These are phyloP conservation scores for Callyntrura guangdongensis DNA, from an alignment of 2,888 invertebrate genomes.

Conservation along the genomic window DNA sequence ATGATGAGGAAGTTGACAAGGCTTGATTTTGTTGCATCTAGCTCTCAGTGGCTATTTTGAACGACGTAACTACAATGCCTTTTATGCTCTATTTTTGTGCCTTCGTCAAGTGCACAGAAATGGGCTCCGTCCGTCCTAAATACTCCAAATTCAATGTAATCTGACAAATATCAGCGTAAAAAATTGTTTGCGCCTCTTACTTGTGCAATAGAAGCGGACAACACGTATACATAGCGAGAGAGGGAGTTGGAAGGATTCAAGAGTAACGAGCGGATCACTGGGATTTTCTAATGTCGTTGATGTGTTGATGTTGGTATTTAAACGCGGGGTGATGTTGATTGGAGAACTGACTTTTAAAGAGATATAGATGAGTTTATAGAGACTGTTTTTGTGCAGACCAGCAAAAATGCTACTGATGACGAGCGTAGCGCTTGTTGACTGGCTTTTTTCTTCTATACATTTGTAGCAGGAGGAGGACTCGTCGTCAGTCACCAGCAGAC, in stretches of 20 bases:
- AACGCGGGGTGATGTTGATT: slow-evolving; percentile 19
- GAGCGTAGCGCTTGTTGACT: slow-evolving; percentile 4
- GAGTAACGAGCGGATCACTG: slow-evolving; percentile 25
- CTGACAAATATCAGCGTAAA: neutral
- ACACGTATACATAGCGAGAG: neutral
- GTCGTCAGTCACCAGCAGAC: slow-evolving; percentile 57
- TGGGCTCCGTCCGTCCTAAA: neutral
- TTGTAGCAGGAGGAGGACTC: slow-evolving; percentile 29
- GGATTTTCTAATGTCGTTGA: slow-evolving; percentile 44
- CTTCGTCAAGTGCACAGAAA: neutral
- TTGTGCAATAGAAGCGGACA: neutral
- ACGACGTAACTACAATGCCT: neutral
- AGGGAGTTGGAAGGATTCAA: slow-evolving; percentile 33
- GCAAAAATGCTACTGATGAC: neutral
- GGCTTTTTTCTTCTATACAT: slow-evolving; percentile 2
- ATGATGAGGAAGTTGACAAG: slow-evolving; percentile 80
- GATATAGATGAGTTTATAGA: slow-evolving; percentile 25
- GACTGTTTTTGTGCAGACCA: slow-evolving; percentile 28
- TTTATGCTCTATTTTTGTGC: neutral
- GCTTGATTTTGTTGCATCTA: slow-evolving; percentile 1
- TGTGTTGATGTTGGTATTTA: slow-evolving; percentile 48
- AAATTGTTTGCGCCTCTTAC: neutral
- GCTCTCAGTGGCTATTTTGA: neutral
- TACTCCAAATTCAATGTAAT: no score
- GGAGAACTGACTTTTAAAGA: slow-evolving; percentile 38